Conservation (phyloP, 2,888 invertebrate species). For the Chorisops tibialis region DNA sequence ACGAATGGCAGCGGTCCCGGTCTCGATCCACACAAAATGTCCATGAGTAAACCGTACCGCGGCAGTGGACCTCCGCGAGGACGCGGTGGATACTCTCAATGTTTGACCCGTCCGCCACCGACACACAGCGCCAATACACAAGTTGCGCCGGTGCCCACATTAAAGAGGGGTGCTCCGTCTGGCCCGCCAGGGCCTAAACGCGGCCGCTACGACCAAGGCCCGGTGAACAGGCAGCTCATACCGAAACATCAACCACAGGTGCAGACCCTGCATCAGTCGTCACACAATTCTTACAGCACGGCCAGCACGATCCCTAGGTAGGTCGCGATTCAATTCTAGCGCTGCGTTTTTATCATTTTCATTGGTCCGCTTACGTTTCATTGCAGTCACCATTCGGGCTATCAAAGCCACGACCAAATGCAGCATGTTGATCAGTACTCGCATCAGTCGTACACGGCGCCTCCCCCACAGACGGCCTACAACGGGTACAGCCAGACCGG, state of each 20-base stretch:
- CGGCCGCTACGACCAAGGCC: slow-evolving; percentile 50
- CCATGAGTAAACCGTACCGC: slow-evolving; percentile 41
- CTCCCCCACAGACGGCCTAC: slow-evolving; percentile 44
- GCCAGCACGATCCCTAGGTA: slow-evolving; percentile 26
- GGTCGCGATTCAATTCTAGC: no score
- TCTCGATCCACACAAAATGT: slow-evolving; percentile 41
- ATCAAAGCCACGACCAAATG: slow-evolving; percentile 48
- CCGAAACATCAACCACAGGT: slow-evolving; percentile 49
- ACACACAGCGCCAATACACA: slow-evolving; percentile 50
- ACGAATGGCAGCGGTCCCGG: slow-evolving; percentile 41
- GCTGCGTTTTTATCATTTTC: not conserved
- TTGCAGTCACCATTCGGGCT: slow-evolving; percentile 45
- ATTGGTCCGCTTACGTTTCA: not conserved
- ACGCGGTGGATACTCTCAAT: slow-evolving; percentile 45
- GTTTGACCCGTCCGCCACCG: slow-evolving; percentile 46
- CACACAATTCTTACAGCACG: slow-evolving; percentile 29
- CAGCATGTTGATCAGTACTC: slow-evolving; percentile 49
- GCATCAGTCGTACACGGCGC: slow-evolving; percentile 45
- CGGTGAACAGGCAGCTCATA: slow-evolving; percentile 47
- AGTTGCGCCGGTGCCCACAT: slow-evolving; percentile 48
- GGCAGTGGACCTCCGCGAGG: slow-evolving; percentile 46
- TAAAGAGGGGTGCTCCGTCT: slow-evolving; percentile 50
- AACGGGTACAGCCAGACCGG: slow-evolving; percentile 50
- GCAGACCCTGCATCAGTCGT: slow-evolving; percentile 39
- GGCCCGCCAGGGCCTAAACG: slow-evolving; percentile 51